Conservation (phyloP, 2,888 invertebrate genomes). For the Lochmaea capreae region DNA sequence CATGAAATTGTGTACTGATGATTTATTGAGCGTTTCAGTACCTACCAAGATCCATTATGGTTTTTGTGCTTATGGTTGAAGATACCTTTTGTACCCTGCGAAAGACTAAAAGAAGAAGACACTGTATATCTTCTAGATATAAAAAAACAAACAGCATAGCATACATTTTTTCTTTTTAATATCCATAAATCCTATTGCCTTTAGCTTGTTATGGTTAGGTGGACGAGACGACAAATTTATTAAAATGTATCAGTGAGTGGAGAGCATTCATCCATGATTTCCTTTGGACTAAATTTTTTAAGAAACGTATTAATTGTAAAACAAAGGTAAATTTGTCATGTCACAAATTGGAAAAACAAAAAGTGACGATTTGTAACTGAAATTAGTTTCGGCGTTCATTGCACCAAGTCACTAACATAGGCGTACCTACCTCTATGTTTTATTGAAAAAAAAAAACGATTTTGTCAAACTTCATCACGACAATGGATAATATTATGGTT, state of each 20-base stretch:
- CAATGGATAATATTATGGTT: too few relatives aligned
- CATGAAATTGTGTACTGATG: too few relatives aligned
- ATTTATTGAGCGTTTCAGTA: too few relatives aligned
- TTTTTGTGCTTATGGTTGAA: too few relatives aligned
- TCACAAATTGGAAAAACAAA: slow-evolving; percentile 20
- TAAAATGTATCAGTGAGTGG: slow-evolving; percentile 49
- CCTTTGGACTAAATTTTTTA: slow-evolving; percentile 47
- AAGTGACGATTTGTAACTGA: slow-evolving; percentile 36
- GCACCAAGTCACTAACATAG: slow-evolving; percentile 38
- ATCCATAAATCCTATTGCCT: slow-evolving; percentile 52
- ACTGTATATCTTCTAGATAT: too few relatives aligned
- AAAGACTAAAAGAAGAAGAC: too few relatives aligned
- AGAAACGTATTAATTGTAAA: slow-evolving; percentile 34
- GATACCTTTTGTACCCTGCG: too few relatives aligned
- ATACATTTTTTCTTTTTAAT: slow-evolving; percentile 47
- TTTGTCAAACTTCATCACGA: too few relatives aligned
- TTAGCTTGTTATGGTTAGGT: slow-evolving; percentile 50
- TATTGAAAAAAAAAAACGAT: too few relatives aligned
- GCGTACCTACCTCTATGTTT: background rate
- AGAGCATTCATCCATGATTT: slow-evolving; percentile 49
- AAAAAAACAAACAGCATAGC: too few relatives aligned
- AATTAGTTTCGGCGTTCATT: slow-evolving; percentile 39
- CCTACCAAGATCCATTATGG: too few relatives aligned
- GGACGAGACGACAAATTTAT: slow-evolving; percentile 52
- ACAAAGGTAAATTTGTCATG: slow-evolving; percentile 35